These are phyloP conservation scores for Tuta absoluta DNA, from an alignment of 2,888 invertebrate species.

Conservation along the genomic window DNA sequence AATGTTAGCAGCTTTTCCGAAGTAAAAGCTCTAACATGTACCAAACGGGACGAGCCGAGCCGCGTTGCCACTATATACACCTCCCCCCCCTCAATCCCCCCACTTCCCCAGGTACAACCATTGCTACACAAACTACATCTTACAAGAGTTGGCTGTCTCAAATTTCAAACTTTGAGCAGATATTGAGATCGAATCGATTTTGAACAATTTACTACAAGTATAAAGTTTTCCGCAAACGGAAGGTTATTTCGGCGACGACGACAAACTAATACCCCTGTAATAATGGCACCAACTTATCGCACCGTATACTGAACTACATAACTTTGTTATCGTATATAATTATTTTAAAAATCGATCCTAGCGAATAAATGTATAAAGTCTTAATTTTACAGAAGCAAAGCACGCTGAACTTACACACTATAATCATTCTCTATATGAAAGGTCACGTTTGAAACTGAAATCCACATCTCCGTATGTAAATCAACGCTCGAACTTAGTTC, in stretches of 20 bases:
- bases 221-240: background rate
- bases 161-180: constrained; percentile 19
- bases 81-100: constrained; percentile 32
- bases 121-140: constrained; percentile 2
- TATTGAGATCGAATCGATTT: constrained; percentile 22
- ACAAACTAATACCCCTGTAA: constrained; percentile 78
- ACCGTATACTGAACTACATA: constrained; percentile 80
- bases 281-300: constrained; percentile 82
- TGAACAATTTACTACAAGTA: background rate
- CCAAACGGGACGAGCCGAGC: constrained; percentile 27
- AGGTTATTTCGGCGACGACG: constrained; percentile 46
- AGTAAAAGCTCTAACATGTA: constrained; percentile 43
- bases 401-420: constrained; percentile 79
- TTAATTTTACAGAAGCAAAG: constrained; percentile 80
- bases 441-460: constrained; percentile 70
- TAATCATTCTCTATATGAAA: constrained; percentile 72
- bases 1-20: constrained; percentile 40
- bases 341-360: constrained; percentile 74
- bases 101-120: background rate
- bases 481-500: constrained; percentile 74
- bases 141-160: constrained; percentile 13
- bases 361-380: constrained; percentile 79
- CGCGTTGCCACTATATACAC: constrained; percentile 38
- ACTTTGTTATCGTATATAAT: constrained; percentile 77
- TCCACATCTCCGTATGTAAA: constrained; percentile 64